Evolutionary conservation across 2,888 invertebrate genomes (phyloP).

Genomic region (Mantis religiosa): DNA sequence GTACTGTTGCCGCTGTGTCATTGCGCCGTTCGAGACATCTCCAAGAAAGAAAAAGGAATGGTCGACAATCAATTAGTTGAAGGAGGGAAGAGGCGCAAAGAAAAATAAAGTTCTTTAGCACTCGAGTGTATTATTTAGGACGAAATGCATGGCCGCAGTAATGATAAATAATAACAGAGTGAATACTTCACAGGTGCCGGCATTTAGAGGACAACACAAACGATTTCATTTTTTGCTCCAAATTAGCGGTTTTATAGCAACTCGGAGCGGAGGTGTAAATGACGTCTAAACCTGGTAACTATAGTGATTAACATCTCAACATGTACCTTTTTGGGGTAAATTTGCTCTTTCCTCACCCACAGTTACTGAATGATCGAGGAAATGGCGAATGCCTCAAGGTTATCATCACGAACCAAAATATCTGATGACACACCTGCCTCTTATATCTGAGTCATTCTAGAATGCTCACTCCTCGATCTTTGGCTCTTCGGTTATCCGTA

Average conservation of each 20-base stretch:
- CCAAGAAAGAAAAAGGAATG: background rate
- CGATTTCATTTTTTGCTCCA: background rate
- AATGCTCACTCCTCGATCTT: no score
- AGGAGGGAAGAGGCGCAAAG: background rate
- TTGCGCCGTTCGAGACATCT: background rate
- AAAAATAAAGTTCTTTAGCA: background rate
- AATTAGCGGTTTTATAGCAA: background rate
- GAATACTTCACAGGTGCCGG: background rate
- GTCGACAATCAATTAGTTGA: constrained; percentile 25
- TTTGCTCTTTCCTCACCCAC: background rate
- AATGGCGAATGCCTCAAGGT: no score
- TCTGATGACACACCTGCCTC: no score
- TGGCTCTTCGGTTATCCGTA: no score
- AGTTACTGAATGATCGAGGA: background rate
- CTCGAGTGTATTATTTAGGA: background rate
- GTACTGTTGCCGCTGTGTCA: constrained; percentile 11
- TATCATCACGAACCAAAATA: no score
- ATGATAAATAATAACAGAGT: constrained; percentile 23
- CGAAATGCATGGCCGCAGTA: background rate
- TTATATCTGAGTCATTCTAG: no score
- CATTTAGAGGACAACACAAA: background rate
- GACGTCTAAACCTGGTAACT: background rate
- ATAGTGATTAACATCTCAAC: background rate
- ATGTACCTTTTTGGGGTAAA: background rate
- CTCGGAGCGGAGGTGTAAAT: background rate